Conservation (phyloP, 2,113 vertebrate species). For the Arizona elegans region DNA sequence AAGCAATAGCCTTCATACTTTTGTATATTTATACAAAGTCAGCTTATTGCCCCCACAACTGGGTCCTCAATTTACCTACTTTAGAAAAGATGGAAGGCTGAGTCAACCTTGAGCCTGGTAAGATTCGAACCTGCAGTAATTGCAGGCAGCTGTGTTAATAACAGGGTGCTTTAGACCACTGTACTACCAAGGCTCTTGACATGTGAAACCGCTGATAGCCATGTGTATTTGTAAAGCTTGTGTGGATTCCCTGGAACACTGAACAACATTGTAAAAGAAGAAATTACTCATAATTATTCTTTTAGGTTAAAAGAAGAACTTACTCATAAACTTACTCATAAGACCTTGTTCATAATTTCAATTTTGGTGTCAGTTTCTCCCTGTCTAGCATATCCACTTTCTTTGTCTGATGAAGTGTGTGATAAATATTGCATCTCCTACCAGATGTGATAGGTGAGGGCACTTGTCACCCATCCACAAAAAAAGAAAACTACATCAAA, state of each 20-base stretch:
- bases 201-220: background rate
- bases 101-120: no score
- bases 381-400: background rate
- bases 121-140: no score
- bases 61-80: no score
- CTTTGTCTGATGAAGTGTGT: background rate
- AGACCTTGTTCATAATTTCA: background rate
- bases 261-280: background rate
- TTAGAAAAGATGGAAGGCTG: no score
- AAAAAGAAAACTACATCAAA: background rate
- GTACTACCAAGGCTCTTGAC: background rate
- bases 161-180: no score
- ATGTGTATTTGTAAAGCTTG: background rate
- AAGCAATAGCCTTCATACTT: no score
- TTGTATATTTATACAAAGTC: no score
- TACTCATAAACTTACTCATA: background rate
- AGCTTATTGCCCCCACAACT: no score
- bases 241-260: background rate
- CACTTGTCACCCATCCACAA: background rate
- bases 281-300: background rate
- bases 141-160: no score
- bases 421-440: background rate
- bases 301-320: background rate
- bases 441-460: background rate
- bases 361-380: background rate